Evolutionary conservation across 2,888 invertebrate genomes (phyloP), one percentile per base, ranked within the genome.

Genomic region (Chromoteleia sp.): DNA sequence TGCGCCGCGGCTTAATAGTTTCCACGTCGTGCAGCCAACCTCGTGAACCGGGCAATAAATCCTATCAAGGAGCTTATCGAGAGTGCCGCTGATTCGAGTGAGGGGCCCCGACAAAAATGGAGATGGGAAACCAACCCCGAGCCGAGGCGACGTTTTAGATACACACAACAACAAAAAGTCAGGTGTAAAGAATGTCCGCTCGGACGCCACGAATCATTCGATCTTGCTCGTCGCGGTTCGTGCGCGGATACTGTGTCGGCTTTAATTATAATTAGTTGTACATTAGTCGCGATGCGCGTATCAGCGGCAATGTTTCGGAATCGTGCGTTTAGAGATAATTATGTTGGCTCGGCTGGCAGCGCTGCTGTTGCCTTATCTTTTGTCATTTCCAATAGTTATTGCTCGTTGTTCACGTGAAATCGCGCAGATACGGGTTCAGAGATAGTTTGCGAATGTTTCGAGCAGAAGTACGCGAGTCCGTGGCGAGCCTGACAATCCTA

Each of bases 21-120:
- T 89, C 87, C 86, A 88, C 85, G 87, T 84, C 84, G 82, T 83
- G 85, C 83, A 77, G 85, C 84, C 85, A 88, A 87, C 88, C 87
- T 85, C 85, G 76, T 81, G 85, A 88, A 87, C 88, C 84, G 80
- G 83, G 84, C 87, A 87, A 89, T 89, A 89, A 89, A 89, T 89
- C 87, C 84, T 75, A 83, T 81, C 85, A 84, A 85, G 82, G 61
- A 83, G 85, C 82, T 88, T 87, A 88, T 88, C 87, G 78, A 82
- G 83, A 85, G 87, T 87, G 84, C 85, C 86, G 85, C 83, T 86
- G 86, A 88, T 88, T 87, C 85, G 87, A 85, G 80, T 54, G 39
- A 48, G 19, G 58, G 43, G 80, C 74, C 65, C 82, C 70, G 70
- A 50, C 78, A 79, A 83, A 82, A 83, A 71, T 81, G 73, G 56